Base-by-base conservation (phyloP, 2,888 invertebrate species). In the Pandemis heparana region DNA sequence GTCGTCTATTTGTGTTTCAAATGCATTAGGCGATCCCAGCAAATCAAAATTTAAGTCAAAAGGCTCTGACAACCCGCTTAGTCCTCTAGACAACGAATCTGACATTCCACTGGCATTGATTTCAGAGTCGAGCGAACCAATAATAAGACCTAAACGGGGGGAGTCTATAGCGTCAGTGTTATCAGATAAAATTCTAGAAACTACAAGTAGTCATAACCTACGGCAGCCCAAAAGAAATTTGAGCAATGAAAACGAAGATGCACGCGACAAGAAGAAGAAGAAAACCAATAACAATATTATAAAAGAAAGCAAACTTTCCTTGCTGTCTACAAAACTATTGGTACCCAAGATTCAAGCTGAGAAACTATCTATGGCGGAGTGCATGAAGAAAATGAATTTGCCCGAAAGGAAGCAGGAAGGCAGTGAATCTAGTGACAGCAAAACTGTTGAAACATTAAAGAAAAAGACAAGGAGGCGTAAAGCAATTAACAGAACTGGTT, bases 401-500 rank as follows among this genome's bases (percentile, higher is more conserved):
- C 81, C 80, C 0, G 82, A 89, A 10, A 94, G 92, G 76, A 87
- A 87, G 62, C 77, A 83, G 18, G 92, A 90, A 75, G 75, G 75
- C 1, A 84, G 76, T 70, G 87, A 89, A 73, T 77, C 83, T 0
- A 82, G 77, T 76, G 91, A 90, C 70, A 86, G 78, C 63, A 92
- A 90, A 82, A 77, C 83, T 38, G 74, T 71, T 38, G 91, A 92
- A 6, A 70, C 78, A 0, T 81, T 82, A 41, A 92, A 91, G 79
- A 94, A 95, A 75, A 95, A 95, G 83, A 86, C 95, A 1, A 95
- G 96, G 81, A 95, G 97, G 79, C 95, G 97, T 56, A 97, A 98
- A 86, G 96, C 97, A 23, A 96, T 97, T 59, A 98, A 98, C 85
- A 95, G 97, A 80, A 98, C 98, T 18, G 98, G 98, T 5, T 98